These are phyloP conservation scores for Sebastes paucispinis DNA, from an alignment of 2,797 vertebrate genomes.

Conservation along the genomic window DNA sequence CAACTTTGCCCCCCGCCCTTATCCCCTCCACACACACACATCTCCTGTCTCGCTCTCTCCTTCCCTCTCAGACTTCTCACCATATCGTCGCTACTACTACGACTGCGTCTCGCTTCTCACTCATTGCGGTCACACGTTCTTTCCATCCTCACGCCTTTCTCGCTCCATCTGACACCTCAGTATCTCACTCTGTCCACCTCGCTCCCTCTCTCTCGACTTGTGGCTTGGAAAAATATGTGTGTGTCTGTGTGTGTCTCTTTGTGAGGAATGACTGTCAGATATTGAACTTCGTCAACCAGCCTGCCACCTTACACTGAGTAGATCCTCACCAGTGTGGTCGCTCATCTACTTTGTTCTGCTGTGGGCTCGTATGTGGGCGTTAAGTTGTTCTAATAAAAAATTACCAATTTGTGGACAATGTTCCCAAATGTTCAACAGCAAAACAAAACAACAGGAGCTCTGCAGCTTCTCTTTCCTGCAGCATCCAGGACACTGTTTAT, in stretches of 20 bases:
- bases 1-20: conserved; percentile 28
- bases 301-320: conserved; percentile 2
- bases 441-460: neutral
- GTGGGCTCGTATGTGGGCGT: conserved; percentile 9
- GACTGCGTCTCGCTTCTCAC: neutral
- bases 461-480: neutral
- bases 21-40: neutral
- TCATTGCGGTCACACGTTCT: conserved; percentile 25
- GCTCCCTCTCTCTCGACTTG: neutral
- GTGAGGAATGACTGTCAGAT: neutral
- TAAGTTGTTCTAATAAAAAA: conserved; percentile 24
- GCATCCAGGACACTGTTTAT: conserved; percentile 19
- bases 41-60: conserved; percentile 20
- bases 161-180: conserved; percentile 4
- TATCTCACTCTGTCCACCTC: conserved; percentile 30
- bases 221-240: neutral
- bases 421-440: neutral
- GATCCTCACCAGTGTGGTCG: neutral
- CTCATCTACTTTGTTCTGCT: conserved; percentile 6
- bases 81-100: conserved; percentile 22
- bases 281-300: conserved; percentile 27
- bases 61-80: conserved; percentile 48
- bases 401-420: neutral
- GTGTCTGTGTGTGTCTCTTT: neutral
- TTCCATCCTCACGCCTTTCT: conserved; percentile 30